phyloP scores from a whole-genome alignment of 2,888 invertebrate genomes.

The Cerastis rubricosa region DNA sequence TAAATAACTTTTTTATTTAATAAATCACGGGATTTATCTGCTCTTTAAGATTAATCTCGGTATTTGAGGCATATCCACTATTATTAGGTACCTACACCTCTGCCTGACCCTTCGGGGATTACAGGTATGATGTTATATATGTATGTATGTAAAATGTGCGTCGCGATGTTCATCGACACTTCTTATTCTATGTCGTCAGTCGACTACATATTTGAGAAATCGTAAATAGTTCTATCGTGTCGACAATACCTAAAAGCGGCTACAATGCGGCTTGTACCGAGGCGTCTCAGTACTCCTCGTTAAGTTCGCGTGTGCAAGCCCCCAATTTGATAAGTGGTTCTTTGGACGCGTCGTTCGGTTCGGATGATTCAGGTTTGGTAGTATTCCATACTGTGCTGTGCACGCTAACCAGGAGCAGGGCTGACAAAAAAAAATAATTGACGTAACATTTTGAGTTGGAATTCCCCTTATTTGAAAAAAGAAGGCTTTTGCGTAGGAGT shows the following conservation, averaged over 20 bases:
- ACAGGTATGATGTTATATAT: too few species aligned
- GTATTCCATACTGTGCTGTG: slow-evolving; percentile 15
- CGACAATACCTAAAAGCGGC: background rate
- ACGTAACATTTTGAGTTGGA: slow-evolving; percentile 2
- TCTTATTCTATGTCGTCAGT: background rate
- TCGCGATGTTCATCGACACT: background rate
- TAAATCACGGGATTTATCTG: too few species aligned
- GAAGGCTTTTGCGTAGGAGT: background rate
- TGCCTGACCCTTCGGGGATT: too few species aligned
- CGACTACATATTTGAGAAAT: background rate
- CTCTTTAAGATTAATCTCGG: too few species aligned
- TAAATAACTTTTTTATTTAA: too few species aligned
- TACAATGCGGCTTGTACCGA: too few species aligned
- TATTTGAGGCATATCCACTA: too few species aligned
- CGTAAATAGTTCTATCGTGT: background rate
- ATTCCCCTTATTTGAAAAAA: slow-evolving; percentile 1
- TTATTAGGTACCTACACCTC: too few species aligned
- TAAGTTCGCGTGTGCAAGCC: slow-evolving; percentile 30
- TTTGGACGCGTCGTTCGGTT: background rate
- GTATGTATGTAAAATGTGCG: background rate
- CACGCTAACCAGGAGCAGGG: slow-evolving; percentile 17
- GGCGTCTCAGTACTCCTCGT: too few species aligned
- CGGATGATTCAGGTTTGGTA: slow-evolving; percentile 16
- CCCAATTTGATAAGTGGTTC: slow-evolving; percentile 36
- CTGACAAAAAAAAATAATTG: background rate